Base-by-base conservation (phyloP, 2,113 vertebrate genomes). In the Pollachius pollachius region DNA sequence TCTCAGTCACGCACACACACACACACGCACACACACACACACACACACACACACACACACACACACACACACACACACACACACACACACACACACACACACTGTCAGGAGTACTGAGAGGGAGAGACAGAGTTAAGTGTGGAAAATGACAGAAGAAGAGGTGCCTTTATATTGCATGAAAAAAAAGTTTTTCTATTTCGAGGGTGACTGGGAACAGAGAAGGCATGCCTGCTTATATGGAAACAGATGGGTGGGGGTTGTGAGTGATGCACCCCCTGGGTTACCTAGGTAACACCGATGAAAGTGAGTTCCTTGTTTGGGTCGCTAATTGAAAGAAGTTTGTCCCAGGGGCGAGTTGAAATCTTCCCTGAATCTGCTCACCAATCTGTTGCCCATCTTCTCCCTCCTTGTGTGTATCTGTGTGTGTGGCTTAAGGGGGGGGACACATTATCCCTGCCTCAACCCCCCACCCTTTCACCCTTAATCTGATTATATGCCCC, bases 281-380 rank as follows among this genome's bases (percentile, higher is more conserved):
- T 89, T 80, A 78, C 85, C 77, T 59, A 65, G 65, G 83, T 79
- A 84, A 80, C 77, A 66, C 77, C 73, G 83, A 84, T 83, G 71
- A 87, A 86, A 88, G 82, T 72, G 74, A 86, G 88, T 87, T 89
- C 73, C 81, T 84, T 85, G 84, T 90, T 89, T 87, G 71, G 82
- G 79, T 81, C 72, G 65, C 79, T 90, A 88, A 91, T 92, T 90
- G 85, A 91, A 92, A 90, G 82, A 81, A 76, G 85, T 70, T 81
- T 80, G 81, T 84, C 86, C 85, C 88, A 78, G 59, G 80, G 88
- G 85, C 68, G 74, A 83, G 85, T 86, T 87, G 79, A 88, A 85
- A 82, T 81, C 78, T 73, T 82, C 71, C 59, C 79, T 83, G 83
- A 83, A 83, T 81, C 76, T 82, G 75, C 82, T 85, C 81, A 76